phyloP scores from a whole-genome alignment of 2,113 vertebrate species.

The Eidolon helvum region DNA sequence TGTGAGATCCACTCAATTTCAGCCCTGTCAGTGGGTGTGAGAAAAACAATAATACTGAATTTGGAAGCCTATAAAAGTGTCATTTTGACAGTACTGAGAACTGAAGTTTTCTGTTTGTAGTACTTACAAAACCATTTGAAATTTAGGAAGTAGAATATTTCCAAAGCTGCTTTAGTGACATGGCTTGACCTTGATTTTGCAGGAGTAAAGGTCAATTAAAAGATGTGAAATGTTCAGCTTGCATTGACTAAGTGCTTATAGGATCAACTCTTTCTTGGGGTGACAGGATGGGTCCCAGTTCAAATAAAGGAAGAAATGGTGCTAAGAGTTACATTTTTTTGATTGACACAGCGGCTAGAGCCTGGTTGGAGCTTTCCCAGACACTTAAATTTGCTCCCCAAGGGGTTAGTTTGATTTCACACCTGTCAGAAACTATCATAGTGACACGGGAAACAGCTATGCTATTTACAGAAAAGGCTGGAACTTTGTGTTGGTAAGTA shows the following conservation, averaged over 20 bases:
- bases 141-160: conserved; percentile 45
- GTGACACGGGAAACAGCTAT: not conserved
- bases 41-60: conserved; percentile 56
- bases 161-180: not conserved
- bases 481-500: not conserved
- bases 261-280: not conserved
- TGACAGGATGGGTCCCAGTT: not conserved
- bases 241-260: not conserved
- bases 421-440: not conserved
- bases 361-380: not conserved
- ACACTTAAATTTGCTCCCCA: not conserved
- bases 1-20: conserved; percentile 47
- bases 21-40: conserved; percentile 27
- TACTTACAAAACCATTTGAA: conserved; percentile 30
- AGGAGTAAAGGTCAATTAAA: not conserved
- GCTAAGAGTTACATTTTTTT: not conserved
- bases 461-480: not conserved
- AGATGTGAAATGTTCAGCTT: not conserved
- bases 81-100: conserved; percentile 41
- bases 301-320: not conserved
- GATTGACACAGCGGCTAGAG: not conserved
- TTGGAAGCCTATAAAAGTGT: conserved; percentile 52
- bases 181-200: conserved; percentile 41
- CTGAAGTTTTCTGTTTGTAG: conserved; percentile 36
- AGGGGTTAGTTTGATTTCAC: not conserved